Base-by-base conservation (phyloP, 1,140 invertebrate genomes). In the Nylanderia fulva region DNA sequence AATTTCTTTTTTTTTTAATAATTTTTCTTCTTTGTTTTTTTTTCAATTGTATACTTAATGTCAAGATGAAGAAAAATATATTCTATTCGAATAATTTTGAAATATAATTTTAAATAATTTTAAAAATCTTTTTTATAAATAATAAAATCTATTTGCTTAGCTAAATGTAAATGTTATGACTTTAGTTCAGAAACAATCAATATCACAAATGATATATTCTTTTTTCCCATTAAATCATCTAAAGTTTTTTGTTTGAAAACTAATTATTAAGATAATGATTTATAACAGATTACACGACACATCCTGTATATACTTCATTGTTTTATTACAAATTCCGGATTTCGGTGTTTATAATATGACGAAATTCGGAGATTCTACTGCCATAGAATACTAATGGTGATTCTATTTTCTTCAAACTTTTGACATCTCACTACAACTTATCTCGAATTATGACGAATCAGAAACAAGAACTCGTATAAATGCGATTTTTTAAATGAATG, bases 311-410 rank as follows among this genome's bases (percentile, higher is more conserved):
- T 61, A 75, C 21, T 27, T 39, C 1, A 75, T 39, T 63, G 29
- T 76, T 42, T 68, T 36, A 79, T 66, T 36, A 39, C 33, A 68
- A 66, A 66, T 52, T 79, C 13, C n/a, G 42, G 76, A 79, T 79
- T 64, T 79, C 7, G 1, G 33, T 36, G 8, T 61, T 77, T 33
- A 15, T 13, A 68, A 79, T 5, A 29, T 61, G 11, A 56, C n/a
- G 0, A 33, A 69, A 9, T 13, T 68, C 8, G 24, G 33, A n/a
- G 5, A 29, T n/a, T 86, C 15, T 24, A 33, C 29, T 54, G 24
- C n/a, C 64, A 63, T 27, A 24, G 39, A 86, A 29, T 48, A 1
- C n/a, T 45, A 39, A 39, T 42, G 0, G 3, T 42, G 15, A 6
- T 69, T 52, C 24, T 52, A 0, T 71, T 21, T 11, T 24, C 13